Base-by-base conservation (phyloP, 92 coral and sea anemone species). In the Diadumene lineata region DNA sequence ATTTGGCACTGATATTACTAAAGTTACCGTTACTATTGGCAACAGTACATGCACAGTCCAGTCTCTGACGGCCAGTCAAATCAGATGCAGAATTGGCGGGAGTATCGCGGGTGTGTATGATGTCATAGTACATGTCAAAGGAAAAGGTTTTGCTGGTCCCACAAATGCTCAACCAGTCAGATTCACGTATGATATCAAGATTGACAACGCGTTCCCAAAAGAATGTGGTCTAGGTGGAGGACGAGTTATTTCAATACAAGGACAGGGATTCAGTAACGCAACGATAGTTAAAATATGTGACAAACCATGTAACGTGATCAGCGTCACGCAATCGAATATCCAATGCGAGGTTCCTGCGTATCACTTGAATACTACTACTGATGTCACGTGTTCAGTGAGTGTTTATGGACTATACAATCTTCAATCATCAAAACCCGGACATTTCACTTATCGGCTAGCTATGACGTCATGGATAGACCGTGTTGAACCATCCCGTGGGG, bases 151-250 rank as follows among this genome's bases (percentile, higher is more conserved):
- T 24, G 89, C 92, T 16, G 87, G 82, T 0, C 70, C 82, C 34
- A 34, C 60, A 11, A 43, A 81, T 13, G 50, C 74, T 23, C 32
- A 67, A 8, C 80, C 81, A 21, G 66, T 77, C 28, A 75, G 43
- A 56, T 86, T 89, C 83, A 69, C 73, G 13, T 90, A 93, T 57
- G 87, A 84, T 34, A 77, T 89, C 16, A 53, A 81, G 30, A 56
- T 93, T 23, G 66, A 46, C 19, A 82, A 74, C 56, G 77, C 86
- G 11, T 34, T 71, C 1, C 87, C 88, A 1, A 70, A 43, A 26
- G 82, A 84, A 23, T 70, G 92, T 62, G 89, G 98, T 1, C 81
- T 72, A 34, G 98, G 98, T 65, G 98, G 98, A 31, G 98, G 98
- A 15, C 77, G 82, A 62, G n/a, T 76, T 17, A 31, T 90, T 1